Percentiles rank a stretch among this genome's conserved stretches.
Conservation (phyloP, 2,113 vertebrate genomes). For the Glaucidium brasilianum region DNA sequence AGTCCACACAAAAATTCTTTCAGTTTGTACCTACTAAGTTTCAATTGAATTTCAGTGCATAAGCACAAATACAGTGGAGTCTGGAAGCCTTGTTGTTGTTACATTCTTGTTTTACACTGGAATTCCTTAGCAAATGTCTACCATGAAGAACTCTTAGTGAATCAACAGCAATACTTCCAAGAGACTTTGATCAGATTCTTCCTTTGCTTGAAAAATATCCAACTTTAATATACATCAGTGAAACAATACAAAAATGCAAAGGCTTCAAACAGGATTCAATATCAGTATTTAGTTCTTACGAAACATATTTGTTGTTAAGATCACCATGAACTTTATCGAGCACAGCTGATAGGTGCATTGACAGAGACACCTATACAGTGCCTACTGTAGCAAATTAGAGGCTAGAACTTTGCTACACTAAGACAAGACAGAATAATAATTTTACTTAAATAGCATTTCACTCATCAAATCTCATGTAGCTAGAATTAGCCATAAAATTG, state of each 20-base stretch:
- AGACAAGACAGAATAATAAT: neutral
- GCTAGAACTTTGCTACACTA: neutral
- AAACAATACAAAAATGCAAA: neutral
- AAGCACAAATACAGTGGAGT: neutral
- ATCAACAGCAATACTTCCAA: neutral
- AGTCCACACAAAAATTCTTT: neutral
- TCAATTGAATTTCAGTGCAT: neutral
- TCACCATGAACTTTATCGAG: neutral
- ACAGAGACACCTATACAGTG: neutral
- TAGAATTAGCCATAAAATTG: neutral
- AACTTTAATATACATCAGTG: neutral
- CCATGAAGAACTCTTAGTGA: neutral
- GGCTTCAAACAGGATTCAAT: neutral
- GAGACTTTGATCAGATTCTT: neutral
- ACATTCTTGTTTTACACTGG: neutral
- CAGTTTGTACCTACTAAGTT: neutral
- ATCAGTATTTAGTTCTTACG: neutral
- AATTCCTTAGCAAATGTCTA: neutral
- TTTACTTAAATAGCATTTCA: neutral
- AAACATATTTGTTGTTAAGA: neutral
- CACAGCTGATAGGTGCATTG: neutral
- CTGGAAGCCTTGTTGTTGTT: neutral
- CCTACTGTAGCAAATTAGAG: neutral
- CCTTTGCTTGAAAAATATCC: neutral
- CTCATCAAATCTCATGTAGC: neutral